phyloP scores from a whole-genome alignment of 2,888 invertebrate species.

The Lithophane socia region DNA sequence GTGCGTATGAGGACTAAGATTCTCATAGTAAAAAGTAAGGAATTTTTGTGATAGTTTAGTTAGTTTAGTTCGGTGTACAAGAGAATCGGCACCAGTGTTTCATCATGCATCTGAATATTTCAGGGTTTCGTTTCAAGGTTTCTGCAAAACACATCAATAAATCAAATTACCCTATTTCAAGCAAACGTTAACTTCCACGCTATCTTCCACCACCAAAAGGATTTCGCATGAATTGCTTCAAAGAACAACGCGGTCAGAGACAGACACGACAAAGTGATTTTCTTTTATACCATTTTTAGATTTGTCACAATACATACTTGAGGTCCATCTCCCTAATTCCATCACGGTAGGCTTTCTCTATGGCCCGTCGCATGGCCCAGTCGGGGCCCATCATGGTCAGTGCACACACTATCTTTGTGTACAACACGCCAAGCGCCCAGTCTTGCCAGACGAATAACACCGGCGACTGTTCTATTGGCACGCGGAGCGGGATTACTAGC shows the following conservation, averaged over 20 bases:
- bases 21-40: no score
- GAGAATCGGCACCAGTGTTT: no score
- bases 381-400: slow-evolving; percentile 99
- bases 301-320: slow-evolving; percentile 81
- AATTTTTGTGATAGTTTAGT: no score
- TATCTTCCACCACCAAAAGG: no score
- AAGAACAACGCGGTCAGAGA: not conserved
- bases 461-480: slow-evolving; percentile 97
- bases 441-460: slow-evolving; percentile 97
- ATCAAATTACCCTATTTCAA: no score
- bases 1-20: no score
- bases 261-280: not conserved
- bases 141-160: no score
- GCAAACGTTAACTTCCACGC: no score
- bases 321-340: slow-evolving; percentile 98
- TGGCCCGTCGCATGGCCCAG: slow-evolving; percentile 97
- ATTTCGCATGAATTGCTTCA: no score
- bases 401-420: slow-evolving; percentile 99
- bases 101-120: no score
- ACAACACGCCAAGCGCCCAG: slow-evolving; percentile 99
- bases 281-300: not conserved
- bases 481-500: slow-evolving; percentile 97
- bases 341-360: slow-evolving; percentile 98
- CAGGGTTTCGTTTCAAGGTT: no score
- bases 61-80: no score